Evolutionary conservation across 2,797 vertebrate species (phyloP).

Genomic region (Arvicola amphibius): DNA sequence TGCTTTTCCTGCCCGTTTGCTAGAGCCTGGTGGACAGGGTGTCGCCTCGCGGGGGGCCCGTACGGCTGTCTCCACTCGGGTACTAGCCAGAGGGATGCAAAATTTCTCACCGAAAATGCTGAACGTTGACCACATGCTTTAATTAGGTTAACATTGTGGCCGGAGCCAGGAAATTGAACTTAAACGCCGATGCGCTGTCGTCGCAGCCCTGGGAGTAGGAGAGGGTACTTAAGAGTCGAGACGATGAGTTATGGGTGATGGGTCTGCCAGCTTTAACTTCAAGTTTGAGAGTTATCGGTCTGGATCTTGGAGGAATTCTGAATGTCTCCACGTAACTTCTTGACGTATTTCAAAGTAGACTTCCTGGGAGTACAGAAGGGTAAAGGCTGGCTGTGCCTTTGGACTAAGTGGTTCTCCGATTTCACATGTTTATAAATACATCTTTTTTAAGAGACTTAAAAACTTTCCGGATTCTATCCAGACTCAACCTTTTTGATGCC

Average conservation of each 20-base stretch:
- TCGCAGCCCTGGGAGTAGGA: slow-evolving; percentile 61
- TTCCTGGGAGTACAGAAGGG: slow-evolving; percentile 70
- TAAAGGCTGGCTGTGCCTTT: slow-evolving; percentile 66
- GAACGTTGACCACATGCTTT: slow-evolving; percentile 72
- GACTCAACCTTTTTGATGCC: not conserved
- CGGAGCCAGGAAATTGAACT: slow-evolving; percentile 80
- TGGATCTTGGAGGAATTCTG: slow-evolving; percentile 69
- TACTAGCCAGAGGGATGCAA: slow-evolving; percentile 73
- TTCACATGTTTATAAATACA: not conserved
- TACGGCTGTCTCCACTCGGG: slow-evolving; percentile 52
- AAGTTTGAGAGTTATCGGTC: slow-evolving; percentile 72
- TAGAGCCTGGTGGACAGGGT: not conserved
- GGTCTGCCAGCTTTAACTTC: slow-evolving; percentile 77
- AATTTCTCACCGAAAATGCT: slow-evolving; percentile 77
- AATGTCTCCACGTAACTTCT: slow-evolving; percentile 63
- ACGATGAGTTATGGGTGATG: not conserved
- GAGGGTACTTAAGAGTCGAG: slow-evolving; percentile 20
- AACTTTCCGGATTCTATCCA: slow-evolving; percentile 10
- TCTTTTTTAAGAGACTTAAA: slow-evolving; percentile 7
- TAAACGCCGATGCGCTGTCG: slow-evolving; percentile 78
- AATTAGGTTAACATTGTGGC: slow-evolving; percentile 68
- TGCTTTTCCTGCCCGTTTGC: slow-evolving; percentile 37
- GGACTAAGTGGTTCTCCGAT: not conserved
- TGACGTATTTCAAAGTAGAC: slow-evolving; percentile 56
- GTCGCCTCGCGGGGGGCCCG: not conserved